Conservation (phyloP, 2,797 vertebrate genomes). For the Betta splendens region DNA sequence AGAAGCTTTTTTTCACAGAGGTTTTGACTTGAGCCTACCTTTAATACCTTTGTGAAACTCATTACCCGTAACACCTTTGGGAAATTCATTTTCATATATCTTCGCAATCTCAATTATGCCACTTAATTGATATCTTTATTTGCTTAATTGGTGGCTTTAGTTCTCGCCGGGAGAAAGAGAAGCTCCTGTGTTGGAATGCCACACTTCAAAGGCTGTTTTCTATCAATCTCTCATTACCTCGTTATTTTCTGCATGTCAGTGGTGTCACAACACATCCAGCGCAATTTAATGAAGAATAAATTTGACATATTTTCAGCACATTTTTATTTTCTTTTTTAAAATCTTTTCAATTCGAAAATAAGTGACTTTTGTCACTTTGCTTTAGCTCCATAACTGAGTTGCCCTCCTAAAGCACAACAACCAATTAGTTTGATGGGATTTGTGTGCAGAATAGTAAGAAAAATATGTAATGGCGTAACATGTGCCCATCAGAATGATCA, state of each 20-base stretch:
- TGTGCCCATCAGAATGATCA: neutral
- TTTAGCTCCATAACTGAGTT: slow-evolving; percentile 28
- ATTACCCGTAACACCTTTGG: slow-evolving; percentile 77
- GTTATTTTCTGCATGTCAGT: slow-evolving; percentile 58
- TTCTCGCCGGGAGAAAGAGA: slow-evolving; percentile 39
- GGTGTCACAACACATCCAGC: slow-evolving; percentile 53
- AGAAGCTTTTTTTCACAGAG: slow-evolving; percentile 20
- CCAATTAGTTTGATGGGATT: slow-evolving; percentile 39
- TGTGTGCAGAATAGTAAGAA: neutral
- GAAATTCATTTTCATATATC: slow-evolving; percentile 79
- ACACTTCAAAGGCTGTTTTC: slow-evolving; percentile 54
- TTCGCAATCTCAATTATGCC: slow-evolving; percentile 80
- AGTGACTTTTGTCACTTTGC: slow-evolving; percentile 30
- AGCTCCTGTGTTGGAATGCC: slow-evolving; percentile 12
- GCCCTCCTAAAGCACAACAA: slow-evolving; percentile 27
- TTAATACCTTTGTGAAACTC: slow-evolving; percentile 72
- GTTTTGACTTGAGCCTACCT: slow-evolving; percentile 57
- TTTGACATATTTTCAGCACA: slow-evolving; percentile 31
- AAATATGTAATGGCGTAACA: neutral
- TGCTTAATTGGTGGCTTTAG: slow-evolving; percentile 78
- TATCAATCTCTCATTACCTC: slow-evolving; percentile 46
- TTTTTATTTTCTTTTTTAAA: slow-evolving; percentile 2
- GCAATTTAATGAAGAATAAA: slow-evolving; percentile 62
- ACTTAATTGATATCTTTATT: slow-evolving; percentile 86
- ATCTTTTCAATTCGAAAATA: slow-evolving; percentile 24